Base-by-base conservation (phyloP, 2,888 invertebrate species). In the Trissoscelio sp. region DNA sequence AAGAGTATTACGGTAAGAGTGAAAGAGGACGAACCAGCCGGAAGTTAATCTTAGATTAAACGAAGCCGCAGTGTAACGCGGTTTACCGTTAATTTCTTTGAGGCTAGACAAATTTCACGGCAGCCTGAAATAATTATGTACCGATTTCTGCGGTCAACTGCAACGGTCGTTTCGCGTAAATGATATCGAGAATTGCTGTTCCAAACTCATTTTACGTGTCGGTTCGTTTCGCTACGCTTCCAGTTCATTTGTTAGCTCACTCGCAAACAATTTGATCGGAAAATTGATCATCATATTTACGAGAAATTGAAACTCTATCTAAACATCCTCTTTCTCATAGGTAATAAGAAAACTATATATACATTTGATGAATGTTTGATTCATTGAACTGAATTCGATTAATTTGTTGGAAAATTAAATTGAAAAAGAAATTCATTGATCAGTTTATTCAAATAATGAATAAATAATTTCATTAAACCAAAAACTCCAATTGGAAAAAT, bases 1-100 rank as follows among this genome's bases (percentile, higher is more conserved):
- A n/a, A n/a, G n/a, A n/a, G n/a, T n/a, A n/a, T n/a, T n/a, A n/a
- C n/a, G n/a, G n/a, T n/a, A n/a, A n/a, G 12, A 14, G 37, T 20
- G 46, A 75, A 78, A 16, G 64, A 64, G 66, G 53, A 31, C 72
- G 70, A 58, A 34, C 31, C 31, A 62, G 34, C 69, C 75, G 81
- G 81, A 81, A 81, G 81, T 81, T 77, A 72, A 81, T 77, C 75
- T 75, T 34, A 44, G 60, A 81, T 81, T 72, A 72, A 58, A 67
- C 70, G 81, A 58, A 69, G 60, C 74, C 69, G 64, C 75, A 12
- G 75, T 72, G 70, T 60, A 75, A 66, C 70, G 70, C 70, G 75
- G 80, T 75, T 75, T 81, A 81, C 81, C 81, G 81, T 81, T 77
- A 77, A 77, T 77, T 77, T 69, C 69, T 81, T 77, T 62, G 77